Evolutionary conservation across 2,113 vertebrate species (phyloP), one percentile per base, ranked within the genome.

Genomic region (Synchiropus splendidus): DNA sequence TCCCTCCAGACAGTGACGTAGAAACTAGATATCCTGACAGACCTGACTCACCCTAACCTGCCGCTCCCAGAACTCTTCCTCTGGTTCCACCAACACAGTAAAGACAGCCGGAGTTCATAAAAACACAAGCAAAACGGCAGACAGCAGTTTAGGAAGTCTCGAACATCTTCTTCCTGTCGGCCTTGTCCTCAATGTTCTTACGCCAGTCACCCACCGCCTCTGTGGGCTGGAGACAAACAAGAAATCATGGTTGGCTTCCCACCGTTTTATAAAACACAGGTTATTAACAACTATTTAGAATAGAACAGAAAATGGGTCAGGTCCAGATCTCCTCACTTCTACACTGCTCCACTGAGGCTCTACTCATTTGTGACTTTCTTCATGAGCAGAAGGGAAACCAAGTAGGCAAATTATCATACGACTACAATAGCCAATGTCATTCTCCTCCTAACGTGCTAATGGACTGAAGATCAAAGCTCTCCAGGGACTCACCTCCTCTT

Each of bases 141-240:
- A 2, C 1, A 27, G 8, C 21, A 27, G 1, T 53, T 79, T 77
- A 83, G 61, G 89, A 87, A 56, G 87, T 67, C 81, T 97, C 91
- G 0, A 98, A 98, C 93, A 94, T 97, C 87, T 96, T 98, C 90
- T 98, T 98, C 56, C 89, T 97, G 83, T 92, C 92, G 6, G 92
- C 90, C 72, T 95, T 94, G 57, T 94, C 94, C 71, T 98, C 94
- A 1, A 96, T 89, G 83, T 97, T 96, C 78, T 96, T 94, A 77
- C 91, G 85, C 94, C 94, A 97, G 82, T 96, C 92, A 1, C 91
- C 91, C 0, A 90, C 88, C 0, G 89, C 71, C 75, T 91, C 91
- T 79, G 61, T 30, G 1, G 54, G 35, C 42, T 54, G 34, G 1
- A 36, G 10, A 16, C 16, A 16, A 2, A 18, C 13, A 18, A 27